Conservation (phyloP, 2,113 vertebrate species). For the Tricholaema leucomelas region DNA sequence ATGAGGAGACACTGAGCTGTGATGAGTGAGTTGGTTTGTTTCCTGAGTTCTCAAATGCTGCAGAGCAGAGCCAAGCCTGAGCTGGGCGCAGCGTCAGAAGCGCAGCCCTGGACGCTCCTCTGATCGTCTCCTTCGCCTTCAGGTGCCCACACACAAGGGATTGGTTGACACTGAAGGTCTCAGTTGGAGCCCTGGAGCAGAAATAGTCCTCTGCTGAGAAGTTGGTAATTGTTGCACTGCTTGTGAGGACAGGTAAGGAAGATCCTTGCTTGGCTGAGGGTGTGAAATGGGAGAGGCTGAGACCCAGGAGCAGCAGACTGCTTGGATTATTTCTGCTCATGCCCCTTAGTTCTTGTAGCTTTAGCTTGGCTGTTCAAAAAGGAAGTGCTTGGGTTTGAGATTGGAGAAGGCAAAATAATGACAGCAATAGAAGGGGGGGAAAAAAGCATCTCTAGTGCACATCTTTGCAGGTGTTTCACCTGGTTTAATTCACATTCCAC, state of each 20-base stretch:
- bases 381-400: not conserved
- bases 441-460: no score
- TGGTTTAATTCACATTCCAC: constrained; percentile 64
- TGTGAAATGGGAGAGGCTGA: not conserved
- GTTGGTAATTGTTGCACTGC: not conserved
- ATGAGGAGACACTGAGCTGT: not conserved
- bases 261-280: not conserved
- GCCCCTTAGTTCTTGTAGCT: not conserved
- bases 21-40: constrained; percentile 25
- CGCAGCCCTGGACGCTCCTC: not conserved
- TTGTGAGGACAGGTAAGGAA: not conserved
- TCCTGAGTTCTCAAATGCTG: constrained; percentile 41
- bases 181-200: not conserved
- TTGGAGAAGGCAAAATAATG: not conserved
- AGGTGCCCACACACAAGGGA: constrained; percentile 1
- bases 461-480: not conserved
- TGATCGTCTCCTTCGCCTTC: not conserved
- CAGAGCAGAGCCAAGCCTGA: constrained; percentile 20
- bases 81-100: constrained; percentile 5
- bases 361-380: not conserved
- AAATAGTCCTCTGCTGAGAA: not conserved
- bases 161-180: not conserved
- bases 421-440: no score
- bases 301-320: not conserved
- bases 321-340: not conserved